Conservation (phyloP, 2,113 vertebrate genomes). For the Typhlomys cinereus region DNA sequence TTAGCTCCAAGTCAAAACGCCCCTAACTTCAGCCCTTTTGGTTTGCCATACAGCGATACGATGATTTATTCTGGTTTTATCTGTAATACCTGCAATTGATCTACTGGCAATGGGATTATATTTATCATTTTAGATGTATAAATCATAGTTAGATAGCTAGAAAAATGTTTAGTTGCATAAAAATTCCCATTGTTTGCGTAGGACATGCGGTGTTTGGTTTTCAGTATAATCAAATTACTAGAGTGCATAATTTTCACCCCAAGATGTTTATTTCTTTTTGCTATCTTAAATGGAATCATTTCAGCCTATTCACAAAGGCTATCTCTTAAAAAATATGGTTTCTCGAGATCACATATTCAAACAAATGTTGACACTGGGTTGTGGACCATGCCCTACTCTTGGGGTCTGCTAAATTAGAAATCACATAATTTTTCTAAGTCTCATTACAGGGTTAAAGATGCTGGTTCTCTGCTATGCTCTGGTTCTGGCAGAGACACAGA, state of each 20-base stretch:
- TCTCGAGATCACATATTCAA: conserved; percentile 64
- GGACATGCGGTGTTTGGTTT: conserved; percentile 75
- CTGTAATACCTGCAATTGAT: conserved; percentile 85
- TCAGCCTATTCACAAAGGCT: conserved; percentile 63
- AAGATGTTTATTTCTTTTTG: conserved; percentile 67
- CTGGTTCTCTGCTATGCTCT: not conserved
- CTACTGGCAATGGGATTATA: conserved; percentile 82
- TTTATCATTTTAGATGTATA: conserved; percentile 82
- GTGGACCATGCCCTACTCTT: not conserved
- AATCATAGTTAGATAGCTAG: conserved; percentile 75
- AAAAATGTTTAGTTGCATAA: conserved; percentile 75
- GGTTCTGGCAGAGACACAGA: conserved; percentile 58
- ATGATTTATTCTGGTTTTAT: conserved; percentile 86
- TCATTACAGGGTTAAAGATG: conserved; percentile 63
- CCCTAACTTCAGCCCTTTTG: conserved; percentile 68
- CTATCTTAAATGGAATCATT: conserved; percentile 79
- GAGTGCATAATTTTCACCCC: conserved; percentile 78
- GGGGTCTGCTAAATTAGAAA: conserved; percentile 71
- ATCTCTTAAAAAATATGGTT: conserved; percentile 68
- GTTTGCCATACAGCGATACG: conserved; percentile 69
- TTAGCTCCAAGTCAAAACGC: conserved; percentile 77
- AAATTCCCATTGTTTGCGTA: conserved; percentile 79
- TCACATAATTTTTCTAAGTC: conserved; percentile 70
- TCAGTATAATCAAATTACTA: conserved; percentile 77
- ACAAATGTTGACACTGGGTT: conserved; percentile 34